Evolutionary conservation across 2,797 vertebrate genomes (phyloP).

Genomic region (Tokudaia tokunoshimensis): DNA sequence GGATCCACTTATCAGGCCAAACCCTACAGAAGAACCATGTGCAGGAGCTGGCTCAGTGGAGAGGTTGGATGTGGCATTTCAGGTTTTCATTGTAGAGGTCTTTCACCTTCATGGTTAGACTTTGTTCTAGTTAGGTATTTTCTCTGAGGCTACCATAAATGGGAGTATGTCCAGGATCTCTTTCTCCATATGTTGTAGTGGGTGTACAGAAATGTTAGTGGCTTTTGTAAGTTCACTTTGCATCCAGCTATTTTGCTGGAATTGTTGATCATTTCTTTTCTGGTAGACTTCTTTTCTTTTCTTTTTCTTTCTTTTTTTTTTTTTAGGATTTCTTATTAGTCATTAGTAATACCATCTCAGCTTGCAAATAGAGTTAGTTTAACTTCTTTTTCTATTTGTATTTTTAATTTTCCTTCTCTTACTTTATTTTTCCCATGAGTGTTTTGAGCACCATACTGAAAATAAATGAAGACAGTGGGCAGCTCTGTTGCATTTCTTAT

Average conservation of each 20-base stretch:
- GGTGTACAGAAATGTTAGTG: background rate
- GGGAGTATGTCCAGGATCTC: background rate
- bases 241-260: background rate
- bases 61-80: background rate
- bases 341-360: background rate
- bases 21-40: background rate
- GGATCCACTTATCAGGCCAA: too few species aligned
- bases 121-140: background rate
- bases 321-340: background rate
- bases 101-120: background rate
- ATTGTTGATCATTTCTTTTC: background rate
- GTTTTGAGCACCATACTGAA: background rate
- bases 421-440: background rate
- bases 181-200: background rate
- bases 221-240: background rate
- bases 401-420: background rate
- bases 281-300: background rate
- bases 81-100: background rate
- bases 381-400: background rate
- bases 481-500: background rate
- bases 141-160: background rate
- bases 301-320: background rate
- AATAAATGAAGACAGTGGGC: background rate
- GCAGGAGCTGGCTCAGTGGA: background rate
- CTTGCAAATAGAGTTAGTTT: background rate